Base-by-base conservation (phyloP, 2,888 invertebrate species). In the Sphaerophoria rueppellii region DNA sequence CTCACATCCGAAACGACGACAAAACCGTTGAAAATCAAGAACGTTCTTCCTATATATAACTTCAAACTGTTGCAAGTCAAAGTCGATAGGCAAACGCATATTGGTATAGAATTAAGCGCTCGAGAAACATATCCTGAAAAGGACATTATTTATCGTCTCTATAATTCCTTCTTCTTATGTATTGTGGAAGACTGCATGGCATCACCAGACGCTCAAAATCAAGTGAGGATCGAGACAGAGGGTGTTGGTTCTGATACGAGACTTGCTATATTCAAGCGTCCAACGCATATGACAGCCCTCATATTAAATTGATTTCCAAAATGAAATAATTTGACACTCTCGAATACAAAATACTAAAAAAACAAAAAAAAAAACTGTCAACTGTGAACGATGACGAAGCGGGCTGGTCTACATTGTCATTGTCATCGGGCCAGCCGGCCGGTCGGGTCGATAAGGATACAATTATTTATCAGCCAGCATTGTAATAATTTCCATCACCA, bases 281-380 rank as follows among this genome's bases (percentile, higher is more conserved):
- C 52, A 65, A 24, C 65, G 76, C 69, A 76, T 81, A 85, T 85
- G 85, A 85, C 76, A 70, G 76, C 83, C 83, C 81, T 85, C 85
- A 85, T 85, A 75, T 63, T 85, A 81, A 58, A 73, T 61, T 73
- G 55, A 46, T 32, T 37, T 43, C 9, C 43, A 5, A 65, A 63
- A 55, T 67, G 67, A 72, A 61, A 75, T 69, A 24, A 78, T 65
- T 54, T 43, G 60, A 55, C 35, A 52, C n/a, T 37, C 43, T 43
- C 11, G 9, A 43, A 0, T 7, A 4, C 43, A 11, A 43, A 4
- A 4, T 11, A 9, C 9, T 3, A 7, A 43, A 43, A 11, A 40
- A 71, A 69, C 52, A 72, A 65, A 67, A 54, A 65, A 65, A 40
- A 14, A 67, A 57, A 77, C 71, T 78, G 78, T 77, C 73, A 82